Conservation (phyloP, 2,797 vertebrate species). For the Distichodus sexfasciatus region DNA sequence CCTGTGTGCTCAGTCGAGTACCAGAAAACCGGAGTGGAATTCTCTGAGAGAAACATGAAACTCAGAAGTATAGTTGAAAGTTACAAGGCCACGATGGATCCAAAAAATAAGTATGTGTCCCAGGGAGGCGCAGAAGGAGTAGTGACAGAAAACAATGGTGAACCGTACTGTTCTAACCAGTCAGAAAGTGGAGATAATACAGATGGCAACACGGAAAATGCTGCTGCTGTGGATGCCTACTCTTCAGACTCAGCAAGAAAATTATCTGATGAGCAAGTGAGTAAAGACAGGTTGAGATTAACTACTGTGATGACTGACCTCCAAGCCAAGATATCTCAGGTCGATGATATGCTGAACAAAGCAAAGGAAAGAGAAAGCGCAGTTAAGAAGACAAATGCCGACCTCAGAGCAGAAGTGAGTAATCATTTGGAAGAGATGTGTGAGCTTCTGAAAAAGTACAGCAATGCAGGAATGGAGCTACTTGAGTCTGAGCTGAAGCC, state of each 20-base stretch:
- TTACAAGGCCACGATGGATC: conserved; percentile 51
- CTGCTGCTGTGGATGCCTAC: conserved; percentile 17
- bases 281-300: conserved; percentile 57
- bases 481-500: conserved; percentile 63
- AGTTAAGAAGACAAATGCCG: conserved; percentile 48
- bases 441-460: conserved; percentile 54
- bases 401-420: conserved; percentile 57
- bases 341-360: conserved; percentile 54
- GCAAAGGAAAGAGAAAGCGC: conserved; percentile 56
- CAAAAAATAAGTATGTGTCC: conserved; percentile 27
- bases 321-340: conserved; percentile 57
- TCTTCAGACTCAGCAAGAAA: no score
- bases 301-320: conserved; percentile 62
- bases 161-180: neutral
- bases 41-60: conserved; percentile 61
- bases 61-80: conserved; percentile 61
- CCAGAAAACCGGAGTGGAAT: conserved; percentile 35
- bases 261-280: conserved; percentile 49
- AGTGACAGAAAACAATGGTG: neutral
- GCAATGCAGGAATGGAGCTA: conserved; percentile 53
- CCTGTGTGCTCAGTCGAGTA: conserved; percentile 69
- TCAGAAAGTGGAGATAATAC: neutral
- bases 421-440: conserved; percentile 58
- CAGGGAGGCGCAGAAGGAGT: neutral
- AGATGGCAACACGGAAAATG: conserved; percentile 14